Conservation (phyloP, 1,140 invertebrate species). For the Ptiloglossa arizonensis region DNA sequence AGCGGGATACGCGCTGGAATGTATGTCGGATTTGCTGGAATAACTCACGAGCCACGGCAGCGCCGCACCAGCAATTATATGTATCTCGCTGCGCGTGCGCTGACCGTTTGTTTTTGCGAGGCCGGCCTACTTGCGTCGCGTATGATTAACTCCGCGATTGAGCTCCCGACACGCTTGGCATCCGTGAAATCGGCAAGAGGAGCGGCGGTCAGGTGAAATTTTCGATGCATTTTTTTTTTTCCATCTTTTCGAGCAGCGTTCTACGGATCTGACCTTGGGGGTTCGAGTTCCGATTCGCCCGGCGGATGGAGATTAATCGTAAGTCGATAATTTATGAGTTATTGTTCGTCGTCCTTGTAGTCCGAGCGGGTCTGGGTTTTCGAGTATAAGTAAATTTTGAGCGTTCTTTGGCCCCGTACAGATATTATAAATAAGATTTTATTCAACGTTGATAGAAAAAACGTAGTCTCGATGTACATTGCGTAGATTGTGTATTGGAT, state of each 20-base stretch:
- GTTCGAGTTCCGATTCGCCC: no score
- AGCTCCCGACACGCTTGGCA: slow-evolving; percentile 2
- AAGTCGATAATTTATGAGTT: no score
- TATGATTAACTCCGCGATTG: slow-evolving; percentile 36
- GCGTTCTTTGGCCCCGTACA: no score
- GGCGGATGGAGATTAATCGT: no score
- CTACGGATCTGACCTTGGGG: no score
- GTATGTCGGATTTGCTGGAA: slow-evolving; percentile 49
- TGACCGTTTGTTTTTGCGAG: slow-evolving; percentile 38
- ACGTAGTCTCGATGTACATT: no score
- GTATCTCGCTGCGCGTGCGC: slow-evolving; percentile 10
- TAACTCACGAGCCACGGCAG: slow-evolving; percentile 21
- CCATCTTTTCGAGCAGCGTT: background rate
- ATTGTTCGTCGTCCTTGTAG: no score
- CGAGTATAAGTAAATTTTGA: no score
- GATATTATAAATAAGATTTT: no score
- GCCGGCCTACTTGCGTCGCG: slow-evolving; percentile 40
- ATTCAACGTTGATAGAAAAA: no score
- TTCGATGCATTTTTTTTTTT: background rate
- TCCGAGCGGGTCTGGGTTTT: no score
- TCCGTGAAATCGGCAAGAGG: slow-evolving; percentile 13
- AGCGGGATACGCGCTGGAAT: slow-evolving; percentile 41
- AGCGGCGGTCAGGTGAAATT: slow-evolving; percentile 18
- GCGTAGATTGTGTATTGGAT: no score
- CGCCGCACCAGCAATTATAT: slow-evolving; percentile 29